A percentile compares a stretch with the other conserved stretches of the same genome.
These are phyloP conservation scores for Sparidentex hasta DNA, from an alignment of 2,797 vertebrate genomes.

Conservation along the genomic window DNA sequence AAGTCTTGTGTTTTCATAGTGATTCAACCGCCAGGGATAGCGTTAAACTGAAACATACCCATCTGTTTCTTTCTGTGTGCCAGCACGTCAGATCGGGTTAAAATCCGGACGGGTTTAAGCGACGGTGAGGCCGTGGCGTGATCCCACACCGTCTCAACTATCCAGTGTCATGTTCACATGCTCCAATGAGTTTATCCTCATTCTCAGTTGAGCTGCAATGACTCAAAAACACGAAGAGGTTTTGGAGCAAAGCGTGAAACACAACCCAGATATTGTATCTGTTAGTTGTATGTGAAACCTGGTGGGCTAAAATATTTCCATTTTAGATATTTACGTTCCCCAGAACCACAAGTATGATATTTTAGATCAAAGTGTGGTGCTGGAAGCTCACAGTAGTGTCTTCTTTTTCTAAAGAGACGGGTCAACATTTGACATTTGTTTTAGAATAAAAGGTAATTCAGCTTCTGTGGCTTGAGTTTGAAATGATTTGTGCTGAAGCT, in stretches of 20 bases:
- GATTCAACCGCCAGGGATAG: conserved; percentile 68
- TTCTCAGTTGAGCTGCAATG: conserved; percentile 58
- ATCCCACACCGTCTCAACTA: conserved; percentile 69
- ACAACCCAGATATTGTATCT: conserved; percentile 58
- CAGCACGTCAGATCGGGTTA: conserved; percentile 78
- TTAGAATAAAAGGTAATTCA: background rate
- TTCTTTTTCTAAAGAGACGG: conserved; percentile 21
- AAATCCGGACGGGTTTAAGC: conserved; percentile 72
- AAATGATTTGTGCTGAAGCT: background rate
- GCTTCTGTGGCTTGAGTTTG: conserved; percentile 1
- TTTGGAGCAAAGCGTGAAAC: conserved; percentile 53
- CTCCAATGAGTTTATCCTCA: conserved; percentile 60
- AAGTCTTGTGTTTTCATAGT: conserved; percentile 79
- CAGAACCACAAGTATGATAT: conserved; percentile 26
- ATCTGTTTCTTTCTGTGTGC: conserved; percentile 77
- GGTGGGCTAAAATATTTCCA: conserved; percentile 55
- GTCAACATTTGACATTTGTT: conserved; percentile 3
- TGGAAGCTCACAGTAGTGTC: conserved; percentile 3
- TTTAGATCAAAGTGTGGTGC: conserved; percentile 17
- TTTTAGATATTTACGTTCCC: conserved; percentile 39
- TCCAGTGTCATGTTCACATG: conserved; percentile 75
- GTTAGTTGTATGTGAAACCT: conserved; percentile 34
- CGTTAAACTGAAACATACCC: conserved; percentile 83
- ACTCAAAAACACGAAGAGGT: conserved; percentile 43
- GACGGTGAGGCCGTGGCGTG: conserved; percentile 72